Percentiles rank a stretch among this genome's conserved stretches.
phyloP scores from a whole-genome alignment of 2,888 invertebrate species.

The Drosophila nr. perissopoda region DNA sequence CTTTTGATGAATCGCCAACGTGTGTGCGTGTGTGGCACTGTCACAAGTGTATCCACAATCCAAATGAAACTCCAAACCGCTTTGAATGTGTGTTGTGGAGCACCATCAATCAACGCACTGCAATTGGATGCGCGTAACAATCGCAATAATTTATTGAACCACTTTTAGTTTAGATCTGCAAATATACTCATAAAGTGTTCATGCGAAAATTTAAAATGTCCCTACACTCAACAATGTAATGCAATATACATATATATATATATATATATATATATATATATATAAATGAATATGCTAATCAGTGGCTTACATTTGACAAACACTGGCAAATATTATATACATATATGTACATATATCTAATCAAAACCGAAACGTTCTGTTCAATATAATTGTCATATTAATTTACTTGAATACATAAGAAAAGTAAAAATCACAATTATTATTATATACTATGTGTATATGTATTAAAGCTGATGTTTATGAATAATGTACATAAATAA shows the following conservation, averaged over 20 bases:
- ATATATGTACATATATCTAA: no score
- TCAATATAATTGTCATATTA: not conserved
- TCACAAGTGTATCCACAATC: slow-evolving; percentile 29
- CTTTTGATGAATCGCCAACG: slow-evolving; percentile 57
- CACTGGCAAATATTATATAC: not conserved
- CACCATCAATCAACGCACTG: slow-evolving; percentile 35
- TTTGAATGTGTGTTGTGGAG: slow-evolving; percentile 1
- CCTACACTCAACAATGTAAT: slow-evolving; percentile 5
- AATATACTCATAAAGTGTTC: not conserved
- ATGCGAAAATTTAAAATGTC: not conserved
- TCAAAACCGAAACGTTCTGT: not conserved
- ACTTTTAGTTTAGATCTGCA: slow-evolving; percentile 1
- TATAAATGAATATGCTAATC: not conserved
- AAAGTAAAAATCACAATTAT: not conserved
- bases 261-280: no score
- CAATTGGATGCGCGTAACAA: slow-evolving; percentile 31
- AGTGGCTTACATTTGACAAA: not conserved
- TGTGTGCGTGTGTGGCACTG: slow-evolving; percentile 9
- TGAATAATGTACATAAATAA: not conserved
- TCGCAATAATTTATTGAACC: slow-evolving; percentile 29
- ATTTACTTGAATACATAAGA: not conserved
- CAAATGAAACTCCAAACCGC: slow-evolving; percentile 15
- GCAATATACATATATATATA: not conserved
- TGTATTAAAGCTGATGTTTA: no score
- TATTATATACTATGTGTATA: no score